phyloP scores from a whole-genome alignment of 2,113 vertebrate genomes.

The Osmerus mordax region DNA sequence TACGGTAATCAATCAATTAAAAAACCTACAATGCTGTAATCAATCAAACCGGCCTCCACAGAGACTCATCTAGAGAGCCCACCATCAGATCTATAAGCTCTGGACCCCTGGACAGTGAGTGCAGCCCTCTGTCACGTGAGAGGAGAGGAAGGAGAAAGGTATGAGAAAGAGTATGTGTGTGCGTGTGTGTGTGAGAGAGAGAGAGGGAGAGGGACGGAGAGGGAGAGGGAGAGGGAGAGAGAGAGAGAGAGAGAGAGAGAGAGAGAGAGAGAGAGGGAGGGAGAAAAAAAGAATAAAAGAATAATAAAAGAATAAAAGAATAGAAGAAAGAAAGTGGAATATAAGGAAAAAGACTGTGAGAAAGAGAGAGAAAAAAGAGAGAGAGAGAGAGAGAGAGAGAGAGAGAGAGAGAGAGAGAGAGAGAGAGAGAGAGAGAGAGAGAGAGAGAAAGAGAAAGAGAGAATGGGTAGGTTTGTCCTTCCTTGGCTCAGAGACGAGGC shows the following conservation, averaged over 20 bases:
- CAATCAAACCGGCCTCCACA: slow-evolving; percentile 58
- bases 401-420: too few species aligned
- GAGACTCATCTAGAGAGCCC: slow-evolving; percentile 47
- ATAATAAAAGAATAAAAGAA: too few species aligned
- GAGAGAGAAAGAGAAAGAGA: neutral
- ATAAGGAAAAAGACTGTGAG: neutral
- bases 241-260: too few species aligned
- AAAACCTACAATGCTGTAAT: slow-evolving; percentile 59
- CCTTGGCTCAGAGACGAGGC: slow-evolving; percentile 47
- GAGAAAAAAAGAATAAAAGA: too few species aligned
- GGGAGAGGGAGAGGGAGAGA: too few species aligned
- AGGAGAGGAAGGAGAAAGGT: neutral
- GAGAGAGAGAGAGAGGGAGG: too few species aligned
- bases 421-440: too few species aligned
- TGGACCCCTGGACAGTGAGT: slow-evolving; percentile 29
- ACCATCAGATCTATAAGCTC: slow-evolving; percentile 47
- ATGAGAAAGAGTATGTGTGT: neutral
- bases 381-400: too few species aligned
- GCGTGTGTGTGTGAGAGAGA: slow-evolving; percentile 17
- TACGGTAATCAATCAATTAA: slow-evolving; percentile 74
- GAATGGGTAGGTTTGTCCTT: slow-evolving; percentile 43
- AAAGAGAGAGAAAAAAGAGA: neutral
- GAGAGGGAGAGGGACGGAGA: slow-evolving; percentile 25
- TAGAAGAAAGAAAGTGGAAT: slow-evolving; percentile 24
- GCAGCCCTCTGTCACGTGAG: slow-evolving; percentile 12